Evolutionary conservation across 2,888 invertebrate genomes (phyloP), one percentile per base, ranked within the genome.

Genomic region (Lepidocyrtinus sp.): DNA sequence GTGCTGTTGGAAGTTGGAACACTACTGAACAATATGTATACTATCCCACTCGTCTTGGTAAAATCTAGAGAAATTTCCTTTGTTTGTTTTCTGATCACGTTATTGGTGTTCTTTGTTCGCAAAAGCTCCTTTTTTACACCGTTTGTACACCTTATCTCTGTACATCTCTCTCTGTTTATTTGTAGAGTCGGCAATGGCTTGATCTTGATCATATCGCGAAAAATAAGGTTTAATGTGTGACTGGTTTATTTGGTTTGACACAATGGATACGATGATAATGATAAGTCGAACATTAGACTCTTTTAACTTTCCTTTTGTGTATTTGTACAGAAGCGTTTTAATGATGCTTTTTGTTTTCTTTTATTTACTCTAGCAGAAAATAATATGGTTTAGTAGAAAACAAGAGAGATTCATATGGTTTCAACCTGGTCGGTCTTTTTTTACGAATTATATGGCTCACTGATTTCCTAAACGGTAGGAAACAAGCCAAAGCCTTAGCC

Each of bases 31-130:
- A n/a, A n/a, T n/a, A n/a, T n/a, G n/a, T n/a, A n/a, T n/a, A n/a
- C n/a, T n/a, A n/a, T n/a, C n/a, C n/a, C n/a, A n/a, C n/a, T n/a
- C n/a, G n/a, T n/a, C n/a, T n/a, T n/a, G n/a, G n/a, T n/a, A n/a
- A n/a, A n/a, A n/a, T n/a, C 36, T 36, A 5, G 12, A 36, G 12
- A 36, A 36, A 22, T 69, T 55, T 64, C 3, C 21, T 17, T 62
- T 78, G 65, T 78, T 78, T 78, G 78, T 78, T 78, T 78, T 78
- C 55, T 73, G 72, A 73, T 73, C 73, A 61, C 67, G 78, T 68
- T 73, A 78, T 73, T 73, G 69, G 68, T 62, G 61, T 77, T 69
- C 45, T 62, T 24, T 68, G 19, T 36, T 24, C 22, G 17, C 61
- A 50, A 25, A 3, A 63, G 26, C 12, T 64, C 62, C 25, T 25